Base-by-base conservation (phyloP, 2,888 invertebrate genomes). In the Aphrophora alni region DNA sequence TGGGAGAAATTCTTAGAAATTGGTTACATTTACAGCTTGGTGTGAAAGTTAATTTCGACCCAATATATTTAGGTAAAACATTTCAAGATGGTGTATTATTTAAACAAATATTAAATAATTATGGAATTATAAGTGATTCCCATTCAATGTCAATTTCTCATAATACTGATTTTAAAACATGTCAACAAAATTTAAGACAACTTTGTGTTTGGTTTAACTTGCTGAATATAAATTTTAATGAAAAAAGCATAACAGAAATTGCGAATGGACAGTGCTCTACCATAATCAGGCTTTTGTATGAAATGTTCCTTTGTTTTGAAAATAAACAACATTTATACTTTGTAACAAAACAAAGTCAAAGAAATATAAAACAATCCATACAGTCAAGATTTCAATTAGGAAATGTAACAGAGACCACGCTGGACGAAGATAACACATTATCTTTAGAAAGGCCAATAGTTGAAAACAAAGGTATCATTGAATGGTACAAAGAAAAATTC, bases 291-390 rank as follows among this genome's bases (percentile, higher is more conserved):
- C 51, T 84, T 24, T 76, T 84, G 21, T 83, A 79, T 69, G 82
- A 84, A 44, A 51, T 84, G 26, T 84, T 76, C 71, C 26, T 80
- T 14, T 69, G 77, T 38, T 79, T 84, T 17, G 81, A 82, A 75
- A 83, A 82, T 33, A 80, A 81, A 71, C 81, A 83, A 24, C 44
- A 59, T 26, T 71, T 82, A 33, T 70, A 77, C 26, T 79, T 81
- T 28, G 44, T 83, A 38, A 80, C 69, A 25, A n/a, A 80, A 24
- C 74, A 81, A 51, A 80, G 82, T 73, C 59, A 59, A 59, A 5
- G 4, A 59, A 59, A 59, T 59, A 8, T 21, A 59, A 59, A 21
- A 8, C 1, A 59, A 59, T 59, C n/a, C 1, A 21, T 21, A 59
- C n/a, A 2, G 1, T 59, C 59, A 59, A 59, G 59, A 14, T 59